These are phyloP conservation scores for Leptestheria dahalacensis DNA, from an alignment of 1,140 invertebrate species.

Conservation along the genomic window DNA sequence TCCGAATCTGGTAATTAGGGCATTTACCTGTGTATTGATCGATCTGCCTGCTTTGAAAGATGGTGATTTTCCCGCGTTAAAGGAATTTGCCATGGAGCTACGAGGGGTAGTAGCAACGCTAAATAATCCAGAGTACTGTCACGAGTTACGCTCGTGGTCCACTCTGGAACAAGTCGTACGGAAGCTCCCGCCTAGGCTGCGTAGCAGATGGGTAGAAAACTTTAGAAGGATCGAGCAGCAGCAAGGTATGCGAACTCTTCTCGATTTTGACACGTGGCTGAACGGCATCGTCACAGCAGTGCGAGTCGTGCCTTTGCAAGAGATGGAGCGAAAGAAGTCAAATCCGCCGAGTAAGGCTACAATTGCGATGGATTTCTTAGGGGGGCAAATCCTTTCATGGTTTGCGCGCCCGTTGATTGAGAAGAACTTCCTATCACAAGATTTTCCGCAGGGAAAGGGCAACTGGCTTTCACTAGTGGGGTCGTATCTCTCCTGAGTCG, in stretches of 20 bases:
- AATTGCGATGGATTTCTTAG: too few relatives aligned
- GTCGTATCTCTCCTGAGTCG: too few relatives aligned
- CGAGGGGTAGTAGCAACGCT: neutral
- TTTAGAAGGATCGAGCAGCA: neutral
- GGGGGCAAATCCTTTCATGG: neutral
- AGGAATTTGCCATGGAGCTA: neutral
- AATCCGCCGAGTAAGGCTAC: too few relatives aligned
- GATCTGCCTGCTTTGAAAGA: neutral
- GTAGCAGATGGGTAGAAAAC: neutral
- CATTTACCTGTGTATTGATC: neutral
- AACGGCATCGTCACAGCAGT: neutral
- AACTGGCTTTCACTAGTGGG: too few relatives aligned
- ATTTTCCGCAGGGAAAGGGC: too few relatives aligned
- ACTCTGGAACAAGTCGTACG: neutral
- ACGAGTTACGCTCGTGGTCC: neutral
- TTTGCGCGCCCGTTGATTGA: too few relatives aligned
- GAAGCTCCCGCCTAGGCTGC: neutral
- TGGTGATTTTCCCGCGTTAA: neutral
- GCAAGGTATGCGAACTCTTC: neutral
- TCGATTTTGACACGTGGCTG: slow-evolving; percentile 8
- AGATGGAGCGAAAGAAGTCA: too few relatives aligned
- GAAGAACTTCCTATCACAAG: too few relatives aligned
- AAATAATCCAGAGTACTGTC: neutral
- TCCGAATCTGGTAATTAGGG: neutral
- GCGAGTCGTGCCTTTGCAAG: neutral